Evolutionary conservation across 2,888 invertebrate species (phyloP).

Genomic region (Polylopha cassiicola): DNA sequence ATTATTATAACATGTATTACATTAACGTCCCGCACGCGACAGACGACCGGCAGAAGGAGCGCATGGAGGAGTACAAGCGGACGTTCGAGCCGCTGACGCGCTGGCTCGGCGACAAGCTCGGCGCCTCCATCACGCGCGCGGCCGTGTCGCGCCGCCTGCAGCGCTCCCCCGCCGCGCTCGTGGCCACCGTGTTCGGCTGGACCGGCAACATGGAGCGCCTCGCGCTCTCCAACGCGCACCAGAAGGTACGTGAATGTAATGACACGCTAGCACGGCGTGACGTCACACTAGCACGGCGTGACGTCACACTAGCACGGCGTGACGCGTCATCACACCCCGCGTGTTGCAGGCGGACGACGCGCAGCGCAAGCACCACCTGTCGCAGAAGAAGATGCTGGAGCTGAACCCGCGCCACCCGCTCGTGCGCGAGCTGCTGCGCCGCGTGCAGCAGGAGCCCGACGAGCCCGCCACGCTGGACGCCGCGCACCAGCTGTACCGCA

Average conservation of each 20-base stretch:
- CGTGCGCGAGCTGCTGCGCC: constrained; percentile 89
- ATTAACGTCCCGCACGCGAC: constrained; percentile 16
- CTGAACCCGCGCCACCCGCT: constrained; percentile 98
- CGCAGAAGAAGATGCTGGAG: constrained; percentile 97
- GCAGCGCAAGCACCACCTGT: constrained; percentile 90
- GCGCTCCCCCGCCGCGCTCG: constrained; percentile 96
- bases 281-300: constrained; percentile 22
- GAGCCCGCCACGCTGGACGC: constrained; percentile 89
- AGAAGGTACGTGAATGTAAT: constrained; percentile 84
- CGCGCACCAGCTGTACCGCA: constrained; percentile 92
- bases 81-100: constrained; percentile 92
- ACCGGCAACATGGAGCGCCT: constrained; percentile 99
- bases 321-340: not conserved
- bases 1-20: not conserved
- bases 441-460: constrained; percentile 86
- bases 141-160: constrained; percentile 91
- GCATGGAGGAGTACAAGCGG: constrained; percentile 84
- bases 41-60: constrained; percentile 82
- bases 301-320: constrained; percentile 36
- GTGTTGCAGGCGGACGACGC: constrained; percentile 91
- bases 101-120: constrained; percentile 92
- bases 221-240: constrained; percentile 96
- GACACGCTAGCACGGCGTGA: not conserved
- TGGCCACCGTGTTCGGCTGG: constrained; percentile 98
- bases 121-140: constrained; percentile 86